These are phyloP conservation scores for Pristionchus pacificus DNA, from an alignment of 1,140 invertebrate species.

Conservation along the genomic window DNA sequence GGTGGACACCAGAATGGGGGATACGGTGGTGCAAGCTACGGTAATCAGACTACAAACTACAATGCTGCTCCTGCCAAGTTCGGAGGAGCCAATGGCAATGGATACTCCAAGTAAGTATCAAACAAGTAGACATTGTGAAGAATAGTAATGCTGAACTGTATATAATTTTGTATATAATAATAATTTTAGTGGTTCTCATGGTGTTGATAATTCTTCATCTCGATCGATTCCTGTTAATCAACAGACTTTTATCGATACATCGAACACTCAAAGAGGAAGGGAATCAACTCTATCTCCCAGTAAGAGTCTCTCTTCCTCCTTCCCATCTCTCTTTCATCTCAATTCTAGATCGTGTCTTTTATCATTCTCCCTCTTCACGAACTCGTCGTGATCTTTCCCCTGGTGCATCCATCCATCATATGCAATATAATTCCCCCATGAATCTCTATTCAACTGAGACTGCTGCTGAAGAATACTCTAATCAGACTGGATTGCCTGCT, in stretches of 20 bases:
- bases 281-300: neutral
- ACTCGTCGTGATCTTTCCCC: constrained; percentile 38
- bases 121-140: too few relatives aligned
- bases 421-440: constrained; percentile 49
- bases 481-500: constrained; percentile 41
- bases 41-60: too few relatives aligned
- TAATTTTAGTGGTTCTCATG: too few relatives aligned
- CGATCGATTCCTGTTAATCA: constrained; percentile 23
- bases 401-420: constrained; percentile 36
- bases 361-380: constrained; percentile 29
- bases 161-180: too few relatives aligned
- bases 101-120: too few relatives aligned
- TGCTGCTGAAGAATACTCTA: constrained; percentile 45
- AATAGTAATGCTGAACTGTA: too few relatives aligned
- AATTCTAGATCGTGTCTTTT: constrained; percentile 14
- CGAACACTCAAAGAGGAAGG: constrained; percentile 4
- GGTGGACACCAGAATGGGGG: neutral
- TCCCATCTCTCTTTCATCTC: neutral
- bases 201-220: too few relatives aligned
- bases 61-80: neutral
- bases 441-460: constrained; percentile 43
- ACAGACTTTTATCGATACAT: constrained; percentile 26
- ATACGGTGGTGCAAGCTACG: neutral
- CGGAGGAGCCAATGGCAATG: constrained; percentile 1
- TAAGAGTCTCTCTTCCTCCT: neutral